Base-by-base conservation (phyloP, 1,140 invertebrate species). In the Geopemphigus sp. region DNA sequence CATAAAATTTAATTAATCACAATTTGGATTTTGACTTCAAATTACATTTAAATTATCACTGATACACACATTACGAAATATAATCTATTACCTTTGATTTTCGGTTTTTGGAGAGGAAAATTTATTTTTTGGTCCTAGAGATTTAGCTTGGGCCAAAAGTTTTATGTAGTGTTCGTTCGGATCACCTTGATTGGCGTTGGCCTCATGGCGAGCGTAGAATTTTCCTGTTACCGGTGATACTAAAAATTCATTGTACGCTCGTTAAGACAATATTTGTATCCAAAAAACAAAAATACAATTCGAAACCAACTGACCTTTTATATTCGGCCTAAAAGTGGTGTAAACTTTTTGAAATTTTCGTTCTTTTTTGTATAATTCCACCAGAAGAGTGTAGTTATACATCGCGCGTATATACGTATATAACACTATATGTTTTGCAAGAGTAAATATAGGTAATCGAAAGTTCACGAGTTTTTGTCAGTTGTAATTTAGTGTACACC, bases 301-400 rank as follows among this genome's bases (percentile, higher is more conserved):
- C n/a, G n/a, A n/a, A n/a, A n/a, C n/a, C n/a, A 53, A 76, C 54
- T 59, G 3, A 78, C 74, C 74, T 78, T 78, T 78, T 50, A 78
- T 63, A n/a, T 78, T 78, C 3, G 74, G 74, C 19, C 74, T 39
- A 63, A 78, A 78, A 10, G 74, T 78, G 0, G 74, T 78, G 22
- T 78, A 78, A 19, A 78, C 74, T 47, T 78, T 78, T 50, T 78
- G 74, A 78, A 63, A 63, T 63, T 47, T 6, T 61, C 61, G 63
- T 63, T 78, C 74, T 63, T 61, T 78, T 78, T 63, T 63, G 39
- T 78, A 78, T 11, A 61, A 6, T 29, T 78, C 74, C 3, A 26
- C 57, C 39, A 78, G 39, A 47, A 78, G 57, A 61, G 22, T 59
- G 22, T 78, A 59, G 24, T 78, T 50, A 4, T 63, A 12, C 74